These are phyloP conservation scores for Noctuana brunneofusca DNA, from an alignment of 2,888 invertebrate species.

Conservation along the genomic window DNA sequence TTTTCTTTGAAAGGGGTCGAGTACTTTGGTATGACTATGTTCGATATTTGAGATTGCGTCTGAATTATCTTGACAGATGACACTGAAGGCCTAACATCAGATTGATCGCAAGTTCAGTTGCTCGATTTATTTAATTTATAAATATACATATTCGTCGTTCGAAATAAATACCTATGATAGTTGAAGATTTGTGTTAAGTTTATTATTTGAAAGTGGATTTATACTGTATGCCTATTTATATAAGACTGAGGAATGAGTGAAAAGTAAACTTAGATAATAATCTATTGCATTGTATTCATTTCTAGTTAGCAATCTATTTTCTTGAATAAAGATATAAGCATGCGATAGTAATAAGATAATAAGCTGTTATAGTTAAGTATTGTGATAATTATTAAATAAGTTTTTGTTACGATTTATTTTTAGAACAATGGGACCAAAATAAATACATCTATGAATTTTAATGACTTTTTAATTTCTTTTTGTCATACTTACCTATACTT, in stretches of 20 bases:
- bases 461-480: conserved; percentile 10
- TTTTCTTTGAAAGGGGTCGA: too few species aligned
- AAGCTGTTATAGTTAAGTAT: conserved; percentile 15
- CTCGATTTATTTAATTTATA: too few species aligned
- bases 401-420: conserved; percentile 39
- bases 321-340: neutral
- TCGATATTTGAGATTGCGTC: too few species aligned
- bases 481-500: too few species aligned
- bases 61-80: too few species aligned
- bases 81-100: too few species aligned
- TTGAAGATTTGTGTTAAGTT: conserved; percentile 1
- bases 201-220: conserved; percentile 5
- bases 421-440: conserved; percentile 67
- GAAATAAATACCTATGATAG: conserved; percentile 1
- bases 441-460: conserved; percentile 48
- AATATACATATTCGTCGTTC: neutral
- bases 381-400: conserved; percentile 38
- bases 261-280: conserved; percentile 2
- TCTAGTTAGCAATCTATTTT: neutral
- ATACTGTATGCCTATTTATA: conserved; percentile 42
- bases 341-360: neutral
- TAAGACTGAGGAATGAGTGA: conserved; percentile 65
- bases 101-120: too few species aligned
- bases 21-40: too few species aligned
- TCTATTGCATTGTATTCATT: neutral